phyloP scores from a whole-genome alignment of 2,113 vertebrate genomes.

The Electrona antarctica region DNA sequence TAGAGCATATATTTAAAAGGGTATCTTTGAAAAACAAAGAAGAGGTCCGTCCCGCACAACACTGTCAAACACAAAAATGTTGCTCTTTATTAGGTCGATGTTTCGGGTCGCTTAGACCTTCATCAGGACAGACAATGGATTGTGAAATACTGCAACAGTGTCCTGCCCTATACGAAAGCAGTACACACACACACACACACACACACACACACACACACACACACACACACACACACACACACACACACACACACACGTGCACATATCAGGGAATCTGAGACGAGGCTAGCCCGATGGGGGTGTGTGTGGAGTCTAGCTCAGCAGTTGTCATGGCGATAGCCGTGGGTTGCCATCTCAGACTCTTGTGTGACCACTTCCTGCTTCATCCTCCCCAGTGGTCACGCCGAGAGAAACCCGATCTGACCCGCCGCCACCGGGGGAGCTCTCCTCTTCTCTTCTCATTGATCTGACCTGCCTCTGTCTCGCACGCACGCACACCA shows the following conservation, averaged over 20 bases:
- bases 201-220: constrained; percentile 4
- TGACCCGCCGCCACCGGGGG: constrained; percentile 30
- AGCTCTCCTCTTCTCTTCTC: constrained; percentile 49
- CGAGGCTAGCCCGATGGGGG: neutral
- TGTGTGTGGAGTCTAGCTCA: neutral
- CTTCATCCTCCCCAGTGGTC: constrained; percentile 4
- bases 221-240: neutral
- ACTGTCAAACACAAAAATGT: too few relatives aligned
- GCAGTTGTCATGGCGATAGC: constrained; percentile 52
- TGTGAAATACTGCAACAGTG: too few relatives aligned
- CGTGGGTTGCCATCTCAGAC: constrained; percentile 27
- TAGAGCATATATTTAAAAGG: too few relatives aligned
- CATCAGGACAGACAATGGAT: too few relatives aligned
- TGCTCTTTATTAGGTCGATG: too few relatives aligned
- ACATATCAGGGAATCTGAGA: constrained; percentile 42
- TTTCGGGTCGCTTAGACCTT: too few relatives aligned
- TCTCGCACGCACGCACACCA: neutral
- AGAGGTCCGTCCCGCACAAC: too few relatives aligned
- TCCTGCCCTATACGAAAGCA: neutral
- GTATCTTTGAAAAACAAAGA: too few relatives aligned
- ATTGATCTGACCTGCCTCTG: constrained; percentile 20
- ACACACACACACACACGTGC: neutral
- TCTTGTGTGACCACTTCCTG: constrained; percentile 36
- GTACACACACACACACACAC: neutral
- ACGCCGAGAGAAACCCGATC: constrained; percentile 49